Evolutionary conservation across 2,113 vertebrate genomes (phyloP), one percentile per base, ranked within the genome.

Genomic region (Pycnonotus jocosus): DNA sequence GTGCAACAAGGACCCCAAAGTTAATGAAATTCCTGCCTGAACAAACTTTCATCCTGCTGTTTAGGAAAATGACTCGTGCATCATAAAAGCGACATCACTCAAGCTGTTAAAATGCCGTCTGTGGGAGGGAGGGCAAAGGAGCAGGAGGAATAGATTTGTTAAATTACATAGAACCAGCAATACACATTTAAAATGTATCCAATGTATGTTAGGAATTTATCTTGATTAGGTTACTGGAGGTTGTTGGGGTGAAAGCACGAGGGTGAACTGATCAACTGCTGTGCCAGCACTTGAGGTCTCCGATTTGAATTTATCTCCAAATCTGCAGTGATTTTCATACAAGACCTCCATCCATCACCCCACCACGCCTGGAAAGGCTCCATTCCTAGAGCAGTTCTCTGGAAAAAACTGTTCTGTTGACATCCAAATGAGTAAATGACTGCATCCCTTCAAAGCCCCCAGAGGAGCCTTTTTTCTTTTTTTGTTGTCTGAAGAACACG

Each of bases 21-120:
- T 64, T 54, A 57, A 94, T 88, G 50, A 88, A 92, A 92, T 96
- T 94, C 84, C 93, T 95, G 91, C 95, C 80, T 35, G 92, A 86
- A 64, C 81, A 85, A 92, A 82, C 93, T 79, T 96, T 92, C 54
- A 58, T 91, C 95, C 50, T 28, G 81, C 93, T 81, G 58, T 62
- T 65, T 7, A 10, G 62, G 60, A 92, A 93, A 80, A 73, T 16
- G 92, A 66, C 82, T 85, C 38, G 88, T 51, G 92, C 87, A 86
- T 42, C 84, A 58, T 90, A 85, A 92, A 74, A 92, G 56, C 48
- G n/a, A 42, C 79, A 96, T 84, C 23, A 21, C 62, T 91, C 90
- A 80, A 54, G 64, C 79, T 82, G 85, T 83, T 83, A 91, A 92
- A 73, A 68, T 1, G 15, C 44, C 53, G 42, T 92, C 81, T 27